Conservation (phyloP, 2,888 invertebrate species). For the Metellina segmentata region DNA sequence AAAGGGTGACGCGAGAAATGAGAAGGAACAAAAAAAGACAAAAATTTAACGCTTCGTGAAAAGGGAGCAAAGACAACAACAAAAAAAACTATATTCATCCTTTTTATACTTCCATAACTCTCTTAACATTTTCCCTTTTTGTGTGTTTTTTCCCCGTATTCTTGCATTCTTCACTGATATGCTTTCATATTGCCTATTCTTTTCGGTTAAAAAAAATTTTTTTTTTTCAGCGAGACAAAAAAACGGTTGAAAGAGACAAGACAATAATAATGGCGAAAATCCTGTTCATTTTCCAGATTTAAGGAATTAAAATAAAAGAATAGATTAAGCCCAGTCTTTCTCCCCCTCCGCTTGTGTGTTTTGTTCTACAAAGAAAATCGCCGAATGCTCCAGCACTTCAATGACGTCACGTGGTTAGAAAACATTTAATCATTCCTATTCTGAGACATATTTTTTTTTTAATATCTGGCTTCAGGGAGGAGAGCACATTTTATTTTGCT, state of each 20-base stretch:
- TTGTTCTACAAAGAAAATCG: constrained; percentile 15
- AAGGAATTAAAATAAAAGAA: constrained; percentile 70
- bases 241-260: constrained; percentile 31
- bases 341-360: too few relatives aligned
- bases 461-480: background rate
- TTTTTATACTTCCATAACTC: constrained; percentile 75
- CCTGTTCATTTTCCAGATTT: constrained; percentile 53
- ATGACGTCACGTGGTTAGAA: constrained; percentile 35
- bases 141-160: background rate
- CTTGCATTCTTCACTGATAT: background rate
- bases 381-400: constrained; percentile 19
- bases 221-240: background rate
- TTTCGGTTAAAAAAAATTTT: too few relatives aligned
- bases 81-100: constrained; percentile 38
- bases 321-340: constrained; percentile 49
- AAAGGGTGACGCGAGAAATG: constrained; percentile 44
- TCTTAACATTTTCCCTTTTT: constrained; percentile 58
- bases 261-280: constrained; percentile 67
- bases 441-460: background rate
- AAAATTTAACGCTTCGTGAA: background rate
- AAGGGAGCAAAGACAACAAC: constrained; percentile 37
- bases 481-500: background rate
- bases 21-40: constrained; percentile 16
- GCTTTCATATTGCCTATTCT: too few relatives aligned
- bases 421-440: constrained; percentile 61